Base-by-base conservation (phyloP, 2,888 invertebrate species). In the Cosmopolites sordidus region DNA sequence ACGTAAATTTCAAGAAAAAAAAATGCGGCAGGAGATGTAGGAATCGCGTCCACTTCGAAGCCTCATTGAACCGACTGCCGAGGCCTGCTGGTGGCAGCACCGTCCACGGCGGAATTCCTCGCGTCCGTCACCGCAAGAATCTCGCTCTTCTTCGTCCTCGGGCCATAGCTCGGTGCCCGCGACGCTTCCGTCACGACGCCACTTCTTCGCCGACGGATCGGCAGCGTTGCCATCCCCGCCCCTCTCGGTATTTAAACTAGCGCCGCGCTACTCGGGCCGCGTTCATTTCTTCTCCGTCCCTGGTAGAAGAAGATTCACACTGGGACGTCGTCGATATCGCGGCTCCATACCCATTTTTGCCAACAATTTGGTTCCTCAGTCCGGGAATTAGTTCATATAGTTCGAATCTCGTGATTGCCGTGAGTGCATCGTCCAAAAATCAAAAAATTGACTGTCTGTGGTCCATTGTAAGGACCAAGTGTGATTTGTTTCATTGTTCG, bases 181-280 rank as follows among this genome's bases (percentile, higher is more conserved):
- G 52, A 46, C 58, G 55, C 30, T 37, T 30, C 16, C 48, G 55
- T 39, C 45, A 16, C 54, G 51, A 22, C 53, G 45, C 44, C 41
- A 43, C 54, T 55, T 49, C 52, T 41, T 40, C 29, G 38, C n/a
- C 50, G 49, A 44, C 46, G 50, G 48, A 48, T 45, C 57, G 50
- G 43, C 56, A 16, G 44, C 41, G 48, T 40, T 45, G 46, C 16
- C 53, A 58, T 78, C 79, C 78, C 79, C 79, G 78, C 79, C 75
- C 75, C 72, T 71, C 29, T 72, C 72, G 76, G 76, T 79, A 79
- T 79, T 79, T 79, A 79, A 79, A 79, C 76, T 78, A 76, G 76
- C 75, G 76, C 73, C 76, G 75, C 76, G 72, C 74, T 75, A 76
- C 78, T 76, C 75, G 76, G 76, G 77, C 77, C 76, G 78, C 79